These are phyloP conservation scores for Sipha maydis DNA, from an alignment of 2,888 invertebrate genomes.

Conservation along the genomic window DNA sequence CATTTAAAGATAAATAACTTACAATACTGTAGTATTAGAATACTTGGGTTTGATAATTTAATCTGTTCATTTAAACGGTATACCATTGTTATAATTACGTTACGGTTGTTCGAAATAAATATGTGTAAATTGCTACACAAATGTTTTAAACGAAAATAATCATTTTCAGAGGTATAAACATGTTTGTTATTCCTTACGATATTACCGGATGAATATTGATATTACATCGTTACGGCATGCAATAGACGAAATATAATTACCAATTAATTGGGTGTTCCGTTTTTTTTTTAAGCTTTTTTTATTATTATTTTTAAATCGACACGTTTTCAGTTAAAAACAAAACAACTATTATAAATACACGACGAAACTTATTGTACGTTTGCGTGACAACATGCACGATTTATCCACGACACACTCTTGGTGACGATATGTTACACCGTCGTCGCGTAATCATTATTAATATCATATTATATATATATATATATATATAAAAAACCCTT, in stretches of 20 bases:
- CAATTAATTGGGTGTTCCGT: not conserved
- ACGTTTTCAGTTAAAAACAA: not conserved
- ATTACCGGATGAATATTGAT: not conserved
- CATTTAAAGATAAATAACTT: too few relatives aligned
- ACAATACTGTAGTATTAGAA: too few relatives aligned
- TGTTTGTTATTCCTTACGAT: too few relatives aligned
- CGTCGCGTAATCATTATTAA: conserved; percentile 27
- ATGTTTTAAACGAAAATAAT: not conserved
- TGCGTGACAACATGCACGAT: conserved; percentile 55
- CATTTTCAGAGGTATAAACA: not conserved
- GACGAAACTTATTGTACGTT: conserved; percentile 1
- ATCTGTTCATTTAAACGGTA: too few relatives aligned
- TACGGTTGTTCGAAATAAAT: too few relatives aligned
- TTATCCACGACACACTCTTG: conserved; percentile 26
- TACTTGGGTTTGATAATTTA: too few relatives aligned
- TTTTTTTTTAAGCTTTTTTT: conserved; percentile 2
- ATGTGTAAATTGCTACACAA: too few relatives aligned
- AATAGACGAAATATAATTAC: not conserved
- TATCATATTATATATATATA: not conserved
- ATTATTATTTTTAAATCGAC: conserved; percentile 13
- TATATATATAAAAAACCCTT: conserved; percentile 33
- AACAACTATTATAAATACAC: not conserved
- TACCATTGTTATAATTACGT: too few relatives aligned
- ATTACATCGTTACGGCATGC: not conserved
- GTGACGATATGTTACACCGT: not conserved